Evolutionary conservation across 2,888 invertebrate genomes (phyloP), one percentile per base, ranked within the genome.

Genomic region (Drosophila helvetica): DNA sequence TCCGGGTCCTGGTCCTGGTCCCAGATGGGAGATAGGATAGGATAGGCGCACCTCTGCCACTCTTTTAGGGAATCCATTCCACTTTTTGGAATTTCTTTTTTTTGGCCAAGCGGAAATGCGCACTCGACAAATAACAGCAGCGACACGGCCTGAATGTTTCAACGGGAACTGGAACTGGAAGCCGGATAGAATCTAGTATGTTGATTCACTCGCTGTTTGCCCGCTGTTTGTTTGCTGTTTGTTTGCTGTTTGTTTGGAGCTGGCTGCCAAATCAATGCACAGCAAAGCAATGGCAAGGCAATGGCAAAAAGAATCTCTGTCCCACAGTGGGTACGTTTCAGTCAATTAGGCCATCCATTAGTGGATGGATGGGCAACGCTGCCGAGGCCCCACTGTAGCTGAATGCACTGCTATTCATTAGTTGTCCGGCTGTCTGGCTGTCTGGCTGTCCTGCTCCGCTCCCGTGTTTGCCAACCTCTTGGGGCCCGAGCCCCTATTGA

Each of bases 11-110:
- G 33, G 19, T 51, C n/a, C 33, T 47, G 52, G 25, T 42, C 30
- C 48, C 48, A 67, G 74, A 77, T 82, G 50, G 50, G 47, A 52
- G 86, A 81, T 81, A 80, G 72, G 86, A 81, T 81, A 80, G 72
- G 22, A 22, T 22, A 22, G 22, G 73, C 67, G 54, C 56, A 54
- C 43, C 62, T 46, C 46, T 68, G 27, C 8, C 30, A 19, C 2
- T 52, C 17, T 27, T 30, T 59, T 52, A 8, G 8, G 15, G 22
- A 15, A 1, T 25, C 7, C 25, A 58, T 66, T 38, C 22, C 42
- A 25, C 10, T 38, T 48, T 42, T 47, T 12, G 22, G 4, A 5
- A 17, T 54, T 30, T 50, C 46, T 30, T 22, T 42, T 17, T 51
- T 1, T 65, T 48, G 47, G 51, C 75, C 52, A 43, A 78, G 46